Evolutionary conservation across 2,888 invertebrate genomes (phyloP), one percentile per base, ranked within the genome.

Genomic region (Onthophagus sagittarius): DNA sequence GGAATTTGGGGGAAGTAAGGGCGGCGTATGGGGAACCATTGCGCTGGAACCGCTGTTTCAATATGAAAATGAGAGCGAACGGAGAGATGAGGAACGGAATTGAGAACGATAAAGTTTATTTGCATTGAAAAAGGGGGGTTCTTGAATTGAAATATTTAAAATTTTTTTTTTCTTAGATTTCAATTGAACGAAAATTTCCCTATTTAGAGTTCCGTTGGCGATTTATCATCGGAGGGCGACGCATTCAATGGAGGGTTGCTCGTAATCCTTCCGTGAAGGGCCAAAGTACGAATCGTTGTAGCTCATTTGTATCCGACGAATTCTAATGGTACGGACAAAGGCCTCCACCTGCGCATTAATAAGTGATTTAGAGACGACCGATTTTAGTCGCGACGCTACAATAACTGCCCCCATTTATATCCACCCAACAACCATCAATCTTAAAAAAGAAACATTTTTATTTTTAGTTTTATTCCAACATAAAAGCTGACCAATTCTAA

Each of bases 251-350:
- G 31, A 23, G 67, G 31, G 31, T 67, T 32, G 67, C 15, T 73
- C 76, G 78, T 79, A 79, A 79, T 79, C 79, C 79, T 78, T 79
- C 78, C 74, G 77, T 80, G 77, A 79, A 76, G 75, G 75, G 77
- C 80, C 79, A 79, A 81, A 84, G 84, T 84, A 83, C 80, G 80
- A 83, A 83, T 81, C 83, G 81, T 77, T 84, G 84, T 84, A 83
- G 78, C 82, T 82, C 83, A 83, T 83, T 83, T 83, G 83, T 83
- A 81, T 64, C 77, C 78, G 78, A 77, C 77, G 74, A 74, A 75
- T 77, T 78, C 78, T 77, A 80, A 77, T 77, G 77, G 77, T 74
- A 65, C 69, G 69, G 78, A 79, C 79, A 81, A 78, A 79, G 79
- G 78, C 80, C 79, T 79, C 78, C 82, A 82, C 82, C 82, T 82